Base-by-base conservation (phyloP, 2,797 vertebrate genomes). In the Anisognathus igniventris region DNA sequence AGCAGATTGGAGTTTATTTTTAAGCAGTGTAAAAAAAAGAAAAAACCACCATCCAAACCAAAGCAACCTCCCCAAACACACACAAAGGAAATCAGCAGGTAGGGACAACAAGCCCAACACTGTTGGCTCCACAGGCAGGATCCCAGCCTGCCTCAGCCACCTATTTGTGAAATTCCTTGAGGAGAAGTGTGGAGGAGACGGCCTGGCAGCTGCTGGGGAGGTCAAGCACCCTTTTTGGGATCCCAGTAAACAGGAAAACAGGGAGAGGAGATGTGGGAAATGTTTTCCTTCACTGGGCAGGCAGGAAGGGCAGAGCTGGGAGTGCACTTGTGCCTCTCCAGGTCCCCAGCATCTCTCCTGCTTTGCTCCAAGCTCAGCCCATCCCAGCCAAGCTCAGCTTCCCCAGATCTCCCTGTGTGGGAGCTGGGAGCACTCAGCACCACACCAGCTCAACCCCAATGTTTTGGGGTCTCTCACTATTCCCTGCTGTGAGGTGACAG, bases 1-100 rank as follows among this genome's bases (percentile, higher is more conserved):
- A 94, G 92, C 95, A 96, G 91, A 94, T 86, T 90, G 48, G 60
- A 86, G 67, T 88, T 96, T 95, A 96, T 96, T 95, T 94, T 96
- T 92, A 92, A 91, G 56, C 37, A 25, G 25, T 8, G 25, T 50
- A 10, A 93, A 81, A 86, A 87, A 68, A 95, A 88, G 60, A 6
- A 95, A 85, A 14, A 25, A 7, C 6, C 39, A 58, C 33, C 56
- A 88, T 74, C 53, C 40, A 92, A 93, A 96, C 35, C 82, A 84
- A 95, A 93, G 90, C 82, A 91, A 65, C n/a, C 47, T 85, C 51
- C 58, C 47, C 8, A 3, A 80, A 92, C 20, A 66, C 50, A 57
- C n/a, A 72, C 2, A 4, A 75, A 33, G n/a, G 2, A 93, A 92
- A 81, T 54, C 73, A 61, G 56, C 58, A 84, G 19, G 13, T 70